phyloP scores from a whole-genome alignment of 92 coral and sea anemone species.

The Epizoanthus rinbou region DNA sequence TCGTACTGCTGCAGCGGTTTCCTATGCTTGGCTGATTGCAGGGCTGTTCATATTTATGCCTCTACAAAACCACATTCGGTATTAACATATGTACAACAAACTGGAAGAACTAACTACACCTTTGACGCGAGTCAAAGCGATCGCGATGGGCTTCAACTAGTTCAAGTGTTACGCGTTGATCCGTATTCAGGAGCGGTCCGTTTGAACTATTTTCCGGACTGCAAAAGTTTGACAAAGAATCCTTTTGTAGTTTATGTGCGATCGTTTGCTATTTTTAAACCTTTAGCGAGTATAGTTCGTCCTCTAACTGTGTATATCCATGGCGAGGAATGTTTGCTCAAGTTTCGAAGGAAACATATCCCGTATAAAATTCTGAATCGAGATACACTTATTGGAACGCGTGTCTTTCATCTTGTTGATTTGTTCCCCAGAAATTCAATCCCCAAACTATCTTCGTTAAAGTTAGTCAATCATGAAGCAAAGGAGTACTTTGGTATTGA shows the following conservation, averaged over 20 bases:
- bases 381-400: constrained; percentile 58
- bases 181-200: constrained; percentile 71
- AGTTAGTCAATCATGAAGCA: constrained; percentile 49
- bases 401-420: constrained; percentile 57
- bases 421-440: constrained; percentile 38
- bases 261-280: constrained; percentile 57
- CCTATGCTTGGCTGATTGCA: constrained; percentile 57
- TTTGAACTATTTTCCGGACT: constrained; percentile 65
- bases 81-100: constrained; percentile 63
- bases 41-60: constrained; percentile 73
- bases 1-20: constrained; percentile 38
- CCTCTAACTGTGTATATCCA: constrained; percentile 48
- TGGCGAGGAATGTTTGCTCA: constrained; percentile 62
- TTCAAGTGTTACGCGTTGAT: constrained; percentile 68
- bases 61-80: constrained; percentile 59
- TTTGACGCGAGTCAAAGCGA: constrained; percentile 41
- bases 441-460: constrained; percentile 51
- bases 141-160: constrained; percentile 42
- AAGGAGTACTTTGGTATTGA: constrained; percentile 66
- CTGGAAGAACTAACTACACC: constrained; percentile 63
- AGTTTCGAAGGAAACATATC: constrained; percentile 54
- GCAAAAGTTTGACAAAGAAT: constrained; percentile 60
- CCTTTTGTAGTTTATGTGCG: constrained; percentile 61
- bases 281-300: constrained; percentile 44
- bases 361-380: constrained; percentile 50